Evolutionary conservation across 2,113 vertebrate genomes (phyloP).

Genomic region (Hypocryptadius cinnamomeus): DNA sequence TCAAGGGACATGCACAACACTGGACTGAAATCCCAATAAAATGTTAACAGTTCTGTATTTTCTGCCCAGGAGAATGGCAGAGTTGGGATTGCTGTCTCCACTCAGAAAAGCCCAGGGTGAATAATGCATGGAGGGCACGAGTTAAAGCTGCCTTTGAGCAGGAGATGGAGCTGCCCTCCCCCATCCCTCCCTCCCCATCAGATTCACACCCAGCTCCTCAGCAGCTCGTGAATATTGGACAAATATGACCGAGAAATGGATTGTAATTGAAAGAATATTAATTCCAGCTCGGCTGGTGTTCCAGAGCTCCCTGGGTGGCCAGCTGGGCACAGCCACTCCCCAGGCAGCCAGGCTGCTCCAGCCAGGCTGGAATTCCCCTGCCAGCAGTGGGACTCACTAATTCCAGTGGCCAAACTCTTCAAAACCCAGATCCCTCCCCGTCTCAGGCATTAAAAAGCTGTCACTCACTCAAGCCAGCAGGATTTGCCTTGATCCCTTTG

Average conservation of each 20-base stretch:
- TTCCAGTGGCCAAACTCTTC: background rate
- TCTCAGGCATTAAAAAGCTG: background rate
- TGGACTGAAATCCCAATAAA: background rate
- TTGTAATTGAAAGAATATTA: slow-evolving; percentile 42
- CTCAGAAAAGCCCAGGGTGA: background rate
- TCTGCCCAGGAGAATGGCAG: background rate
- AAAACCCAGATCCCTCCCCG: background rate
- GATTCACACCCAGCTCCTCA: background rate
- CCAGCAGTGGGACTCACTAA: background rate
- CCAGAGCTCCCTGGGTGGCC: too few species aligned
- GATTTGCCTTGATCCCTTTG: background rate
- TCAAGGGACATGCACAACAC: background rate
- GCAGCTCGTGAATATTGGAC: background rate
- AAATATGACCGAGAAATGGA: background rate
- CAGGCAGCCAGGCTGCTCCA: background rate
- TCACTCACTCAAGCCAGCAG: background rate
- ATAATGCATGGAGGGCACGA: background rate
- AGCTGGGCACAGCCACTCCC: too few species aligned
- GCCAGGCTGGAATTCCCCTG: background rate
- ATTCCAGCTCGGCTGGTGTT: slow-evolving; percentile 26
- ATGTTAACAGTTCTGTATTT: too few species aligned
- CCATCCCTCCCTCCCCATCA: background rate
- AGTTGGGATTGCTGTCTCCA: background rate
- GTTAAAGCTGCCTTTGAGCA: background rate
- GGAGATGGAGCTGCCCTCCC: background rate